Evolutionary conservation across 2,113 vertebrate genomes (phyloP), one percentile per base, ranked within the genome.

Genomic region (Neolamprologus sp.): DNA sequence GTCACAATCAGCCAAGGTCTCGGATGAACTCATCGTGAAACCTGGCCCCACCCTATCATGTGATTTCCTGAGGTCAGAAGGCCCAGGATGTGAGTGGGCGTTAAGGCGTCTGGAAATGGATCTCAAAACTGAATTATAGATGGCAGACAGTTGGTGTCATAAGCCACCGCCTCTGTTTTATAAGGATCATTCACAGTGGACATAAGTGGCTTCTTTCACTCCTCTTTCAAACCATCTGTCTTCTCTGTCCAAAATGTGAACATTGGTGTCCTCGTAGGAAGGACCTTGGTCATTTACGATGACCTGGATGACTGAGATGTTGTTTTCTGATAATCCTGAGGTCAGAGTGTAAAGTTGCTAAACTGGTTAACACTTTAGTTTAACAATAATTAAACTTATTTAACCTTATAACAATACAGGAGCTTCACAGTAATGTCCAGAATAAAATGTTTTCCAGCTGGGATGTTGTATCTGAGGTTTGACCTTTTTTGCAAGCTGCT

Each of bases 271-370:
- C 28, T 60, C 0, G 5, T 0, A 60, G 26, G 57, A 10, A 1
- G 0, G 26, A 31, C 57, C 57, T 4, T 60, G 5, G 57, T 31
- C 14, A 0, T 60, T 31, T 31, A 60, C 5, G 2, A 31, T 60
- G 26, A 31, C 57, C 26, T 2, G 57, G 57, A 31, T 31, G 57
- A 31, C 8, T 31, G 26, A 10, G 5, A 21, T 60, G 16, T 35
- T 71, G 57, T 71, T 42, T 23, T 42, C 65, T 23, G 7, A 40
- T 21, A 42, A 23, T 42, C 5, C 35, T 42, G 37, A 21, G 5
- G 35, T 1, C 2, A 42, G 37, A 71, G 0, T 71, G 37, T 71
- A 13, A 42, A 40, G 65, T 42, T 63, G 58, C 58, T 63, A 63
- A 23, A 71, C n/a, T 13, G 35, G 12, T 71, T 71, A 40, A 23